A percentile compares a stretch with the other conserved stretches of the same genome.
These are phyloP conservation scores for Crepidodera aurea DNA, from an alignment of 2,888 invertebrate genomes.

Conservation along the genomic window DNA sequence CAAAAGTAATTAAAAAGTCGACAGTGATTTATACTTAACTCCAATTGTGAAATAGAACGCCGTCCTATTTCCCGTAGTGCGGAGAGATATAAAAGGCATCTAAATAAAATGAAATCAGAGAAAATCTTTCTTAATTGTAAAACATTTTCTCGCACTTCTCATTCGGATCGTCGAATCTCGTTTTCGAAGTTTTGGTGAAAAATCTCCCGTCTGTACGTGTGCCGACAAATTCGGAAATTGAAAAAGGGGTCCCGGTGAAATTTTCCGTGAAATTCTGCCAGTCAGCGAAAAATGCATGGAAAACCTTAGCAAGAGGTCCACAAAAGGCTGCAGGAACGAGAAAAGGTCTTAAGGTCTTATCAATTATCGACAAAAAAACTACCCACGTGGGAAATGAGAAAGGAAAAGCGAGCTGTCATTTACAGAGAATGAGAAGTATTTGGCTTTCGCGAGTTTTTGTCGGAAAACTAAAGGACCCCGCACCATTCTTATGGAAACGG, in stretches of 20 bases:
- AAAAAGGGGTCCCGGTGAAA: slow-evolving; percentile 27
- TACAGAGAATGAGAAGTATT: neutral
- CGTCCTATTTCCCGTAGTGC: no score
- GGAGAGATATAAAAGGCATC: no score
- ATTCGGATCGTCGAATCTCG: slow-evolving; percentile 18
- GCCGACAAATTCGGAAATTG: slow-evolving; percentile 26
- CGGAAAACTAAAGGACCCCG: no score
- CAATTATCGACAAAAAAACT: slow-evolving; percentile 6
- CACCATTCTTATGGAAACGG: no score
- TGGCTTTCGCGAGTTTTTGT: neutral
- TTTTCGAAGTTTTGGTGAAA: slow-evolving; percentile 11
- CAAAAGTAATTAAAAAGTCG: no score
- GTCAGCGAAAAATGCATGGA: slow-evolving; percentile 14
- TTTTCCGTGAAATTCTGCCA: slow-evolving; percentile 28
- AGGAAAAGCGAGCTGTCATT: neutral
- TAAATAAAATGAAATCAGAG: no score
- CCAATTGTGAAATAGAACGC: no score
- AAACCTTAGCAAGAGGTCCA: slow-evolving; percentile 2
- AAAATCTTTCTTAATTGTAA: slow-evolving; percentile 15
- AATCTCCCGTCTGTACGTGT: slow-evolving; percentile 24
- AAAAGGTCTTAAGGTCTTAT: neutral
- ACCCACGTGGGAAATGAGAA: neutral
- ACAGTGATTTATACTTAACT: no score
- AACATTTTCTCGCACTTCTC: slow-evolving; percentile 9
- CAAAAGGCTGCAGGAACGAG: neutral